Conservation (phyloP, 2,888 invertebrate genomes). For the Torymus auratus region DNA sequence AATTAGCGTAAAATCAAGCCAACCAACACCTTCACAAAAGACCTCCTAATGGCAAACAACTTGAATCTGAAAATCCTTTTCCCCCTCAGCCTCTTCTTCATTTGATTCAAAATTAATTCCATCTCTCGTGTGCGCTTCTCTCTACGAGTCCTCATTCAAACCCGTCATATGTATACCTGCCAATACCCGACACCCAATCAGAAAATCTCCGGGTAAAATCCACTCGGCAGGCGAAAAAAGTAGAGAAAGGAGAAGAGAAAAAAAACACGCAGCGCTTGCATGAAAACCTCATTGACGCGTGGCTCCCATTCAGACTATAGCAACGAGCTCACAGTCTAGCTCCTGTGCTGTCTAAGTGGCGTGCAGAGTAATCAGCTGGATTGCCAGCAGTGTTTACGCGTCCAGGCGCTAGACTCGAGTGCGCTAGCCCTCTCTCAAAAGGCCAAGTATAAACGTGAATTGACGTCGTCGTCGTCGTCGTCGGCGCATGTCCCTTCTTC, state of each 20-base stretch:
- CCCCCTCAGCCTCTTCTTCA: too few relatives aligned
- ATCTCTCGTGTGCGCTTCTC: too few relatives aligned
- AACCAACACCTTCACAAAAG: too few relatives aligned
- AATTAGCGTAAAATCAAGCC: too few relatives aligned
- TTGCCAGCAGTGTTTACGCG: conserved; percentile 30
- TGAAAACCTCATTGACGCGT: conserved; percentile 1
- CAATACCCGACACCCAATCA: too few relatives aligned
- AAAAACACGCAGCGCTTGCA: background rate
- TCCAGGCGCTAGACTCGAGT: background rate
- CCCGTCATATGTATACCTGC: too few relatives aligned
- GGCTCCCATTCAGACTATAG: conserved; percentile 12
- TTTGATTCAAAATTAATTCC: too few relatives aligned
- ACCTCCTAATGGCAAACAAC: too few relatives aligned
- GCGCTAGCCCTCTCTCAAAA: conserved; percentile 18
- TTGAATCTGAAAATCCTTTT: too few relatives aligned
- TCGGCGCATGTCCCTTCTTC: background rate
- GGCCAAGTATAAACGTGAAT: conserved; percentile 11
- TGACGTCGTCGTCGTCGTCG: background rate
- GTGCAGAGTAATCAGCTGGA: conserved; percentile 39
- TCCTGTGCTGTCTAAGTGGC: background rate
- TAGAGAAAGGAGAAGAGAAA: background rate
- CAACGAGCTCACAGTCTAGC: background rate
- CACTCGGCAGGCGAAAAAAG: background rate
- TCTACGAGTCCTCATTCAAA: too few relatives aligned
- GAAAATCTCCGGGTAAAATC: too few relatives aligned